Evolutionary conservation across 2,797 vertebrate species (phyloP).

Genomic region (Jordanella pulchra): DNA sequence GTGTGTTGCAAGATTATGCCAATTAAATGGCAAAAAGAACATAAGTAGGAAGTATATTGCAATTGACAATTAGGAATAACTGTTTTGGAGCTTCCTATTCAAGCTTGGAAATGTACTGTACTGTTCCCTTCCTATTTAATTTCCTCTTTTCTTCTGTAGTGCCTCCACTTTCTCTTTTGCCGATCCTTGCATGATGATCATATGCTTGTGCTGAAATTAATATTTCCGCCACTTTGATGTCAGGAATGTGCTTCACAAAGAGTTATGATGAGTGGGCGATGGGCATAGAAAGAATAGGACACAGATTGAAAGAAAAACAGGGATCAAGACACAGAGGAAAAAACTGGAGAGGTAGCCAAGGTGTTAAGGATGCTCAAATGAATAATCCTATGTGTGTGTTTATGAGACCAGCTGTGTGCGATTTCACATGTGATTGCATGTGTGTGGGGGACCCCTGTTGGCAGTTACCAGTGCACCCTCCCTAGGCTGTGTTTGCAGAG

Average conservation of each 20-base stretch:
- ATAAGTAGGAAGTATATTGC: constrained; percentile 61
- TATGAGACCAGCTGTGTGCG: constrained; percentile 44
- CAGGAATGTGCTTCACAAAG: constrained; percentile 78
- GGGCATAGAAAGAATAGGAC: constrained; percentile 66
- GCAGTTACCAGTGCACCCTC: constrained; percentile 57
- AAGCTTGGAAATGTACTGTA: constrained; percentile 53
- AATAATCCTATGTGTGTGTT: constrained; percentile 76
- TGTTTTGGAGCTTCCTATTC: constrained; percentile 60
- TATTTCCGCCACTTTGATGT: constrained; percentile 84
- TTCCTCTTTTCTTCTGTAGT: constrained; percentile 32
- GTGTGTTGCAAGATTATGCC: constrained; percentile 54
- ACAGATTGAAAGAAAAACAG: constrained; percentile 63
- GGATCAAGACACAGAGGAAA: constrained; percentile 66
- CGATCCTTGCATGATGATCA: constrained; percentile 77
- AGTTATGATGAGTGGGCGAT: constrained; percentile 67
- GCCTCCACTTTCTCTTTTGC: constrained; percentile 5
- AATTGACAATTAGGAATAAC: constrained; percentile 64
- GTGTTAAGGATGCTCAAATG: constrained; percentile 79
- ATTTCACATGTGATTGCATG: constrained; percentile 47
- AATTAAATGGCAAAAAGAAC: constrained; percentile 54
- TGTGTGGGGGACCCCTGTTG: constrained; percentile 61
- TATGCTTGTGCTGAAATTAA: constrained; percentile 81
- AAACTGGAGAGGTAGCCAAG: constrained; percentile 76
- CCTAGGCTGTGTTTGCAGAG: constrained; percentile 74
- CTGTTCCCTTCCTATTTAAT: constrained; percentile 41